Evolutionary conservation across 2,888 invertebrate genomes (phyloP), one percentile per base, ranked within the genome.

Genomic region (Ferrisia virgata): DNA sequence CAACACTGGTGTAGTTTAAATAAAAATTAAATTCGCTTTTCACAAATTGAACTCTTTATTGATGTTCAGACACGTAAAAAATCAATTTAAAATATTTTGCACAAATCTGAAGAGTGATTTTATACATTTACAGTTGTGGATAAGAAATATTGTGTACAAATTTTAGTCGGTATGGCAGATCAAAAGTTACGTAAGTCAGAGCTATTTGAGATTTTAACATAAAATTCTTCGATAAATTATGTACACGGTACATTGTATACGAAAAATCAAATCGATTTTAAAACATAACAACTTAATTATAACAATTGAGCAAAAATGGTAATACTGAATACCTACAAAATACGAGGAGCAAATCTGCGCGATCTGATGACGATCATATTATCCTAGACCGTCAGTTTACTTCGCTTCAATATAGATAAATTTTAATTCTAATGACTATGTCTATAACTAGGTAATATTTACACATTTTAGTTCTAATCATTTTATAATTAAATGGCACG

Each of bases 401-500:
- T 18, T 28, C 64, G 28, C 25, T 28, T 64, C 13, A 13, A 64
- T 22, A 53, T 53, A 40, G 53, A 53, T 53, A 53, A 64, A 64
- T 64, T 25, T 15, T 64, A 28, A 64, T 64, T 15, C 64, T 64
- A 76, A 76, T 76, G 72, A 76, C 72, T 76, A 76, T n/a, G 6
- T 1, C 28, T 36, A 76, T 8, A 18, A 8, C 53, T 69, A 6
- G 15, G 15, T 53, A 33, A 76, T 76, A 76, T 76, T 76, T 76
- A 76, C 72, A n/a, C n/a, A n/a, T n/a, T n/a, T n/a, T n/a, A n/a
- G n/a, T n/a, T n/a, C n/a, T n/a, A 76, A 36, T 76, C 64, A 76
- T 36, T 36, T 64, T 18, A 36, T 69, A 69, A 36, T 25, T 33
- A 76, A 76, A 76, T 76, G 72, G 72, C 72, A 76, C 72, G n/a